phyloP scores from a whole-genome alignment of 2,888 invertebrate species.

The Dynastes grantii region DNA sequence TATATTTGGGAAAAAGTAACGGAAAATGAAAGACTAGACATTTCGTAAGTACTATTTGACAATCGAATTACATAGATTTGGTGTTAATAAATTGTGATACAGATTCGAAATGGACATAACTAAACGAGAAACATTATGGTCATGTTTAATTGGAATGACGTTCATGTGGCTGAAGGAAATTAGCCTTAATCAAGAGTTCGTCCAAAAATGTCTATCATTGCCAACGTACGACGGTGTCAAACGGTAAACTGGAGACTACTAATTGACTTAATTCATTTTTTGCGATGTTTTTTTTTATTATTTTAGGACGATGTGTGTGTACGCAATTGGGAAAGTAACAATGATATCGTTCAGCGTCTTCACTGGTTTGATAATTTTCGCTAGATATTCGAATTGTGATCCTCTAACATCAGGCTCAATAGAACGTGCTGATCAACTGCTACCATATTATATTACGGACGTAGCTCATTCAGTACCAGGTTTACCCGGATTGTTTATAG shows the following conservation, averaged over 20 bases:
- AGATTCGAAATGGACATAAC: conserved; percentile 76
- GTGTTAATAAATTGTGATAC: conserved; percentile 56
- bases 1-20: conserved; percentile 75
- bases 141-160: conserved; percentile 74
- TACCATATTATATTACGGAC: conserved; percentile 83
- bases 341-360: conserved; percentile 71
- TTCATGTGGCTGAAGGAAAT: conserved; percentile 72
- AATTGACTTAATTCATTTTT: neutral
- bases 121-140: conserved; percentile 76
- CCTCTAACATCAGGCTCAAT: conserved; percentile 75
- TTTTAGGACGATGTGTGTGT: conserved; percentile 65
- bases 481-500: conserved; percentile 82
- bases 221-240: conserved; percentile 74
- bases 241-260: conserved; percentile 63
- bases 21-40: conserved; percentile 74
- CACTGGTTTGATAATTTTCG: conserved; percentile 76
- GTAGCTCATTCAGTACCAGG: conserved; percentile 78
- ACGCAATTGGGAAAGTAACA: conserved; percentile 37
- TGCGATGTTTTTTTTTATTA: conserved; percentile 18
- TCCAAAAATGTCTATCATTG: conserved; percentile 76
- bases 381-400: conserved; percentile 79
- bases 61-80: neutral
- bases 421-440: conserved; percentile 73
- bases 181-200: conserved; percentile 74
- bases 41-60: conserved; percentile 59